Percentiles rank a stretch among this genome's conserved stretches.
Conservation (phyloP, 2,113 vertebrate genomes). For the Catharus fuscescens region DNA sequence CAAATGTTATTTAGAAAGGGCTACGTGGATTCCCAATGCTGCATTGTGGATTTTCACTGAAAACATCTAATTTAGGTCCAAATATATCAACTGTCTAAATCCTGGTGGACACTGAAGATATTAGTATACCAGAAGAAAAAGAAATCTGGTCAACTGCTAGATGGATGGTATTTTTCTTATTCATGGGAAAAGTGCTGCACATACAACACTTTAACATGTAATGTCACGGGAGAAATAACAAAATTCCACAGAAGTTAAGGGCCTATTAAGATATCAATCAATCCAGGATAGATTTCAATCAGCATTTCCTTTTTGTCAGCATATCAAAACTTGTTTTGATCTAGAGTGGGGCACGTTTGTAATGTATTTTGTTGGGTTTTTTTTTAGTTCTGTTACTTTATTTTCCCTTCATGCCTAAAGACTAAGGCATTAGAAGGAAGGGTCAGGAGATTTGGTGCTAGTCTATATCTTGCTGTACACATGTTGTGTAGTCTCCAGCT, state of each 20-base stretch:
- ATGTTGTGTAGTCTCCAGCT: background rate
- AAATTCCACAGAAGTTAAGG: background rate
- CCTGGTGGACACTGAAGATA: background rate
- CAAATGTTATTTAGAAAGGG: background rate
- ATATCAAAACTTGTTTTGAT: conserved; percentile 12
- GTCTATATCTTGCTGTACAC: background rate
- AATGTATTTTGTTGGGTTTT: background rate
- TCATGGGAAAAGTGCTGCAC: background rate
- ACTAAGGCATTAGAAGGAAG: background rate
- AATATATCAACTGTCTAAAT: background rate
- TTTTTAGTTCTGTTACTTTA: background rate
- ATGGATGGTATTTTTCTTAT: background rate
- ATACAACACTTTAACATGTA: background rate
- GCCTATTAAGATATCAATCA: background rate
- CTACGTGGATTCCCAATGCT: background rate
- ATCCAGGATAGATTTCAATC: background rate
- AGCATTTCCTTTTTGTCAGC: background rate
- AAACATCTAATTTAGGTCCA: background rate
- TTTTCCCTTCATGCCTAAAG: background rate
- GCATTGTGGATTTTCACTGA: background rate
- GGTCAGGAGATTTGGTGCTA: background rate
- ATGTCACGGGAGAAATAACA: background rate
- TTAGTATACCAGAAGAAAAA: background rate
- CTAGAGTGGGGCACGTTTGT: background rate
- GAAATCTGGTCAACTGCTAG: background rate